Conservation (phyloP, 2,888 invertebrate genomes). For the Trachelus troglodyta region DNA sequence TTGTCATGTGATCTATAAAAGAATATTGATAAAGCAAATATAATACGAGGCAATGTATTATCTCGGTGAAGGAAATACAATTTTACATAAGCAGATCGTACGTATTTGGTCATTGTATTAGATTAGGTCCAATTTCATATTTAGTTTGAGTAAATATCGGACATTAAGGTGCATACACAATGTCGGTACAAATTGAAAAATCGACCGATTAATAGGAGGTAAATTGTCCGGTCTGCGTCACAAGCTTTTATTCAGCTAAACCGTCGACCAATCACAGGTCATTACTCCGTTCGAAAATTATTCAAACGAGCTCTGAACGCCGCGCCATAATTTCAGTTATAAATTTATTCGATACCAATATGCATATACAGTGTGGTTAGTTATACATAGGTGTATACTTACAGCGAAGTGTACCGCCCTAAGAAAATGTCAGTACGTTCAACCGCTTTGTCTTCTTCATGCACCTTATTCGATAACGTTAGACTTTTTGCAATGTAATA, state of each 20-base stretch:
- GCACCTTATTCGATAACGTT: neutral
- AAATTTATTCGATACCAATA: neutral
- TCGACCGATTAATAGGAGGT: neutral
- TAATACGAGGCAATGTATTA: neutral
- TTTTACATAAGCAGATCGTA: neutral
- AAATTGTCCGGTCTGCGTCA: neutral
- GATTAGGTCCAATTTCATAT: neutral
- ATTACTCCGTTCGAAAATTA: neutral
- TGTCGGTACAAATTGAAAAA: neutral
- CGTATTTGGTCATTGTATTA: neutral
- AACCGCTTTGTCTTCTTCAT: neutral
- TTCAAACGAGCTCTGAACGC: neutral
- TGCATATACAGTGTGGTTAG: neutral
- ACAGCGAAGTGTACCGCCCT: neutral
- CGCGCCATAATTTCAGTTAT: neutral
- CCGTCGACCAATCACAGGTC: neutral
- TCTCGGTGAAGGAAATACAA: neutral
- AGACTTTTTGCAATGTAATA: neutral
- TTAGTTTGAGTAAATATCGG: neutral
- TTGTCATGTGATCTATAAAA: neutral
- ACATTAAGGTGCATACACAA: neutral
- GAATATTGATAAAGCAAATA: neutral
- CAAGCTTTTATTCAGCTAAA: neutral
- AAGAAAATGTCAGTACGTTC: neutral
- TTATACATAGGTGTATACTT: neutral